A percentile compares a stretch with the other conserved stretches of the same genome.
Evolutionary conservation across 2,113 vertebrate genomes (phyloP).

Genomic region (Dipodomys spectabilis): DNA sequence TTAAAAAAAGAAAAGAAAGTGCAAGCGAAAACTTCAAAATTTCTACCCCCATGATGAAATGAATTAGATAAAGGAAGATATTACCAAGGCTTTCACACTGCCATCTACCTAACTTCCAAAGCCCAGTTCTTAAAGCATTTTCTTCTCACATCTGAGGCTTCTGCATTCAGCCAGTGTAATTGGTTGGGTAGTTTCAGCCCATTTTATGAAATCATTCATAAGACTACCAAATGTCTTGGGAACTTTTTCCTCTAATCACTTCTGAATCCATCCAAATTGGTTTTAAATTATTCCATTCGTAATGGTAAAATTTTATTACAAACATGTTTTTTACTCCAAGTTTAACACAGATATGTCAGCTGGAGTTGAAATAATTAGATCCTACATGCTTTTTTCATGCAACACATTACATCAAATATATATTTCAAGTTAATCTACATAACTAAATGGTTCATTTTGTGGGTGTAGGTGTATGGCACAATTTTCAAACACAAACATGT

Average conservation of each 20-base stretch:
- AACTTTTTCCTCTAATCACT: constrained; percentile 81
- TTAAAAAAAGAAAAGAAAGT: constrained; percentile 78
- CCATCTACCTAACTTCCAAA: constrained; percentile 64
- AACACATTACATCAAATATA: constrained; percentile 70
- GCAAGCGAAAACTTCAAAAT: constrained; percentile 75
- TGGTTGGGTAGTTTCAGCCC: constrained; percentile 65
- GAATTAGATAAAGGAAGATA: constrained; percentile 67
- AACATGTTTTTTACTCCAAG: constrained; percentile 79
- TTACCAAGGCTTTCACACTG: constrained; percentile 41
- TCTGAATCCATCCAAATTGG: constrained; percentile 78
- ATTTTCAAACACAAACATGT: constrained; percentile 49
- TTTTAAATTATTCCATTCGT: constrained; percentile 81
- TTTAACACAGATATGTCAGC: constrained; percentile 78
- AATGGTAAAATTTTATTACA: constrained; percentile 82
- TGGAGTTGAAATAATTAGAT: constrained; percentile 80
- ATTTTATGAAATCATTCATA: constrained; percentile 81
- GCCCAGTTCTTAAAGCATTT: constrained; percentile 59
- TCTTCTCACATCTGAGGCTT: constrained; percentile 67
- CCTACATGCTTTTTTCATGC: constrained; percentile 71
- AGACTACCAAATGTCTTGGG: constrained; percentile 81
- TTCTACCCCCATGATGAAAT: constrained; percentile 63
- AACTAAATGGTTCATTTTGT: constrained; percentile 52
- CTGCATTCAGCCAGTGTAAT: constrained; percentile 65
- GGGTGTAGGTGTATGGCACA: not conserved
- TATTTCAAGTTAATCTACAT: constrained; percentile 70